A percentile compares a stretch with the other conserved stretches of the same genome.
Evolutionary conservation across 1,140 invertebrate genomes (phyloP).

Genomic region (Teleopsis dalmanni): DNA sequence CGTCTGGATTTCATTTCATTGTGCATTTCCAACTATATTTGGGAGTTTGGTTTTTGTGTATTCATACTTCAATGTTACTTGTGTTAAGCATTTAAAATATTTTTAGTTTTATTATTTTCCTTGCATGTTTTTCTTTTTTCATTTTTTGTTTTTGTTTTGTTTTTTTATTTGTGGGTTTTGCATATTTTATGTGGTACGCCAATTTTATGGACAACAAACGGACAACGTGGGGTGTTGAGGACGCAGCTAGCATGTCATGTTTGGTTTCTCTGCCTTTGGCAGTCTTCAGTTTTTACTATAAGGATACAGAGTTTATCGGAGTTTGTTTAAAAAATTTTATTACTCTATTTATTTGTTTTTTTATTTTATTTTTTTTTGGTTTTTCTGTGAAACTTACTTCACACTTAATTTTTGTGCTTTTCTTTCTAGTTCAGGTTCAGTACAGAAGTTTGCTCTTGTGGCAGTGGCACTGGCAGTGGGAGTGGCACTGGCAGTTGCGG

Average conservation of each 20-base stretch:
- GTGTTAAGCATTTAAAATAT: too few species aligned
- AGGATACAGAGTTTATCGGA: background rate
- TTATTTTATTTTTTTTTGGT: background rate
- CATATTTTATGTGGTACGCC: too few species aligned
- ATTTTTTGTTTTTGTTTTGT: background rate
- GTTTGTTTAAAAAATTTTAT: background rate
- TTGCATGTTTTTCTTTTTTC: background rate
- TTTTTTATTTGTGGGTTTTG: background rate
- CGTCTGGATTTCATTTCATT: background rate
- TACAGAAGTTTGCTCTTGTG: background rate
- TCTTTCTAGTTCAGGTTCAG: background rate
- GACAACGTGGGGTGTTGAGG: background rate
- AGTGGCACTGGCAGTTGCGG: background rate
- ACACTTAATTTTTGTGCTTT: too few species aligned
- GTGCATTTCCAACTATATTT: background rate
- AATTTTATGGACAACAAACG: too few species aligned
- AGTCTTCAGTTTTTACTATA: background rate
- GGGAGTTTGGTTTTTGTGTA: background rate
- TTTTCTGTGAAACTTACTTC: background rate
- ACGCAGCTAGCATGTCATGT: background rate
- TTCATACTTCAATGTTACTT: background rate
- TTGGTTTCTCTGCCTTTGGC: background rate
- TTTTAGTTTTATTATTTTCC: background rate
- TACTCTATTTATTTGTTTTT: background rate
- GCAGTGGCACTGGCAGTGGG: background rate